Conservation (phyloP, 2,797 vertebrate genomes). For the Trachurus trachurus region DNA sequence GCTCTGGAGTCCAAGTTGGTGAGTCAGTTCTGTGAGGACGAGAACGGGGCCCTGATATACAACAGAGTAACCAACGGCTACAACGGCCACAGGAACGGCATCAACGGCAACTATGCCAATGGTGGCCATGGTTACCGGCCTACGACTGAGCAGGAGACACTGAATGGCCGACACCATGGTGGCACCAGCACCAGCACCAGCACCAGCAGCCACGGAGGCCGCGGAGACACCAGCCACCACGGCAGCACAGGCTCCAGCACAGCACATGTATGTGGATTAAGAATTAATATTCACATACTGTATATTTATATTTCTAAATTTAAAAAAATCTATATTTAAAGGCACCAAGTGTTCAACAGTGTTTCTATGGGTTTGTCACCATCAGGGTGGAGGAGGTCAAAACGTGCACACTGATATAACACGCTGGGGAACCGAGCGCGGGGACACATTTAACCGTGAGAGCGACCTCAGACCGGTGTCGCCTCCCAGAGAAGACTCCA, state of each 20-base stretch:
- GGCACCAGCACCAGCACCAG: conserved; percentile 30
- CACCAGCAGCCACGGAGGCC: conserved; percentile 35
- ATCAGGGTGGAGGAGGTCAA: conserved; percentile 58
- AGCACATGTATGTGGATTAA: conserved; percentile 46
- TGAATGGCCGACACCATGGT: conserved; percentile 30
- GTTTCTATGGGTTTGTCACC: conserved; percentile 18
- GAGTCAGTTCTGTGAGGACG: conserved; percentile 94
- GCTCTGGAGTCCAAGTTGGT: conserved; percentile 93
- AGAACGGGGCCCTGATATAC: conserved; percentile 88
- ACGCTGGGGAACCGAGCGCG: conserved; percentile 63
- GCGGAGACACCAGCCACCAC: conserved; percentile 19
- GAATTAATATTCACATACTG: not conserved
- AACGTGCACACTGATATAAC: conserved; percentile 13
- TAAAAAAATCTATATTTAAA: not conserved
- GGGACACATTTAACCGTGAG: conserved; percentile 72
- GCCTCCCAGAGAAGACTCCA: conserved; percentile 48
- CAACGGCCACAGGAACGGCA: conserved; percentile 61
- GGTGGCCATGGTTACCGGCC: conserved; percentile 67
- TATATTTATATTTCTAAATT: not conserved
- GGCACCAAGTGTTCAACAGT: not conserved
- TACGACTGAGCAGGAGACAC: conserved; percentile 38
- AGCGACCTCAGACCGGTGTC: conserved; percentile 32
- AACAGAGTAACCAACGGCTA: conserved; percentile 82
- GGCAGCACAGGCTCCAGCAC: conserved; percentile 57
- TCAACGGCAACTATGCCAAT: conserved; percentile 60